Conservation (phyloP, 1,140 invertebrate species). For the Apis cerana region DNA sequence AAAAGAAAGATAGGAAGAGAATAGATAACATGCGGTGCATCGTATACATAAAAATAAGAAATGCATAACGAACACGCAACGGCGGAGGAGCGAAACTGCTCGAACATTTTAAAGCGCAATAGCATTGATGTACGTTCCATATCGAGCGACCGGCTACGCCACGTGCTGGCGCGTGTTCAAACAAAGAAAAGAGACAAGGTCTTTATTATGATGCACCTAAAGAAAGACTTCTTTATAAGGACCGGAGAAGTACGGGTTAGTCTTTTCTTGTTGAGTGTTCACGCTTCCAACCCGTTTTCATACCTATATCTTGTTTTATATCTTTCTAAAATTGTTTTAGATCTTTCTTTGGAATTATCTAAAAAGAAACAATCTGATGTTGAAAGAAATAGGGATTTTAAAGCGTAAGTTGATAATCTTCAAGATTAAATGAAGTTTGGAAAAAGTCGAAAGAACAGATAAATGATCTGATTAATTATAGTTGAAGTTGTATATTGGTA, state of each 20-base stretch:
- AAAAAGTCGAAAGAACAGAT: neutral
- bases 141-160: constrained; percentile 53
- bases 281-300: neutral
- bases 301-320: neutral
- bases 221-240: constrained; percentile 47
- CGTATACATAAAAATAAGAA: neutral
- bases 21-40: neutral
- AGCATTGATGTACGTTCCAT: constrained; percentile 40
- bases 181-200: constrained; percentile 68
- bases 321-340: neutral
- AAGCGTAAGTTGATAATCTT: no score
- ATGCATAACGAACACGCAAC: neutral
- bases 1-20: neutral
- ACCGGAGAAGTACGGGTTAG: constrained; percentile 12
- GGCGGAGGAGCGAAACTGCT: neutral
- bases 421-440: neutral
- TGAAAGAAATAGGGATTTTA: neutral
- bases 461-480: neutral
- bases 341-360: neutral
- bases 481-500: neutral
- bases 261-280: constrained; percentile 6
- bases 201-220: constrained; percentile 54
- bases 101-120: constrained; percentile 52
- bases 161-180: constrained; percentile 66
- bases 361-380: neutral